Evolutionary conservation across 2,113 vertebrate species (phyloP).

Genomic region (Chaetops frenatus): DNA sequence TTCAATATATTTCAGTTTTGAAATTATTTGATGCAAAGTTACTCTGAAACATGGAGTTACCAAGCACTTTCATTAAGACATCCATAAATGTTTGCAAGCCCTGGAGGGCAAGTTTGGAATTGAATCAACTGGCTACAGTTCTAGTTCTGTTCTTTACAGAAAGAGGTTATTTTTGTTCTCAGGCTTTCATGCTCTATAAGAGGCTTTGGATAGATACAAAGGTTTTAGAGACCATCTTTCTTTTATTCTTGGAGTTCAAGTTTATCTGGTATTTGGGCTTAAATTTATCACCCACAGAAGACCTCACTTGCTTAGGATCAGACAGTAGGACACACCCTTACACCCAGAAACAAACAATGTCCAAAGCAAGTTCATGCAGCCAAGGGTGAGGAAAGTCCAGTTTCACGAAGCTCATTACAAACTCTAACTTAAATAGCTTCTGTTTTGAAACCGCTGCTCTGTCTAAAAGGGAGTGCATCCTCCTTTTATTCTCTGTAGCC

Average conservation of each 20-base stretch:
- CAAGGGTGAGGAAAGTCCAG: not conserved
- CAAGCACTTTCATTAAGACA: not conserved
- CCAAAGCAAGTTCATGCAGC: not conserved
- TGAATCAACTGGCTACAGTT: not conserved
- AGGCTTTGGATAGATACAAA: not conserved
- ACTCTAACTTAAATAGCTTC: not conserved
- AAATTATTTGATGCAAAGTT: not conserved
- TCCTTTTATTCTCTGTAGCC: not conserved
- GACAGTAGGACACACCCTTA: not conserved
- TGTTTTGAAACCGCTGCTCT: not conserved
- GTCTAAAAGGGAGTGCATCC: not conserved
- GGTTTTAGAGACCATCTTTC: not conserved
- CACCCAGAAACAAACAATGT: not conserved
- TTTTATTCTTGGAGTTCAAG: not conserved
- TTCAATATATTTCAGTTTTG: not conserved
- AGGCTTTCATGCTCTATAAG: not conserved
- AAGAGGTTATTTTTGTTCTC: not conserved
- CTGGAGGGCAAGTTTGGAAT: not conserved
- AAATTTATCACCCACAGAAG: not conserved
- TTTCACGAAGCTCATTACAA: not conserved
- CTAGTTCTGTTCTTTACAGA: not conserved
- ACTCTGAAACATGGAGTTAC: not conserved
- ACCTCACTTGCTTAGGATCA: not conserved
- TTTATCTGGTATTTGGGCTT: not conserved
- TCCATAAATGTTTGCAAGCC: not conserved